Evolutionary conservation across 1,140 invertebrate species (phyloP), one percentile per base, ranked within the genome.

Genomic region (Magallana angulata): DNA sequence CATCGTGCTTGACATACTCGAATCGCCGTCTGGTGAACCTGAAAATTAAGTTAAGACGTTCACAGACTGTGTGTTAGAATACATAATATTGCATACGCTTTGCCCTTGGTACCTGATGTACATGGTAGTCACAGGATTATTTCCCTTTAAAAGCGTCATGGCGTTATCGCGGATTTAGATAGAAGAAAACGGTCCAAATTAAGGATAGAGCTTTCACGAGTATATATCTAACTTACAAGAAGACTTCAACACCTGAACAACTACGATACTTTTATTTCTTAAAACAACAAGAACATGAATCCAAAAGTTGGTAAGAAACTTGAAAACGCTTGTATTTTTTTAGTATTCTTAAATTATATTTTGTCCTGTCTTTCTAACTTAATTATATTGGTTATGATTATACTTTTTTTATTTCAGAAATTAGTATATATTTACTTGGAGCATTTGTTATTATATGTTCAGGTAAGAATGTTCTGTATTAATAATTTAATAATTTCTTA

Each of bases 91-190:
- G 64, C 30, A 24, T 18, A 24, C 11, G 30, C 30, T 18, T 30
- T 71, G 18, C 24, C 64, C 64, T 71, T 71, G 64, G 64, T 30
- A 24, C 64, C 36, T 71, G 64, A 9, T 71, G 7, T 7, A 24
- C 11, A 18, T 11, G 7, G n/a, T 71, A 24, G n/a, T 7, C 30
- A 24, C 64, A 30, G 64, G 64, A 71, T 71, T 30, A 71, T 36
- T 76, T 76, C 30, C 68, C 24, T 11, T 76, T 11, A 30, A 30
- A 48, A 30, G 24, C 24, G 68, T 76, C 68, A 36, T 76, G 24
- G 36, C 68, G 9, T 76, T 76, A 36, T 76, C 68, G 12, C 24
- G 24, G 24, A 76, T 76, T 76, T 76, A 76, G 68, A 76, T 36
- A 76, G 36, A 48, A 48, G 36, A 48, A 48, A 5, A 48, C 24